Evolutionary conservation across 2,888 invertebrate genomes (phyloP).

Genomic region (Eurois occulta): DNA sequence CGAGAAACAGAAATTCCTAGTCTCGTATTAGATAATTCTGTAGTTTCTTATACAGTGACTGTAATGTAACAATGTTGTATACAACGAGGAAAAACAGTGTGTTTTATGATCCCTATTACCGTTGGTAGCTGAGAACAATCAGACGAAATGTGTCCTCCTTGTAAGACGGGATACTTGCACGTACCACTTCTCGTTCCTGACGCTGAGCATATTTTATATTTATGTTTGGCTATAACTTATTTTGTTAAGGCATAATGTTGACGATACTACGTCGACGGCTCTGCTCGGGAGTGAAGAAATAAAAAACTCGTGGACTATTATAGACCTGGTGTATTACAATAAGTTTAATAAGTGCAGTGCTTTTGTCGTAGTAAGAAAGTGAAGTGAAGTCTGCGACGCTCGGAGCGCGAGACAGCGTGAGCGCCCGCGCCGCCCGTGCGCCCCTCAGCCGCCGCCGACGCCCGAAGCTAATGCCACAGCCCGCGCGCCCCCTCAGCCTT

Average conservation of each 20-base stretch:
- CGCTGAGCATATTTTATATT: slow-evolving; percentile 10
- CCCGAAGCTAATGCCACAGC: too few species aligned
- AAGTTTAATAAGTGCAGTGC: too few species aligned
- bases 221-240: slow-evolving; percentile 3
- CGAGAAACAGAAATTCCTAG: not conserved
- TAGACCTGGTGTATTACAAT: too few species aligned
- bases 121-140: slow-evolving; percentile 49
- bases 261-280: too few species aligned
- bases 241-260: not conserved
- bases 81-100: slow-evolving; percentile 39
- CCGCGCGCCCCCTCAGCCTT: too few species aligned
- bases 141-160: slow-evolving; percentile 38
- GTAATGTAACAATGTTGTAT: slow-evolving; percentile 34
- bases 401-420: too few species aligned
- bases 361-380: too few species aligned
- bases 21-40: slow-evolving; percentile 11
- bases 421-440: too few species aligned
- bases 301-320: too few species aligned
- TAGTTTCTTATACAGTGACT: not conserved
- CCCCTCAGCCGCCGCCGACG: too few species aligned
- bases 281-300: too few species aligned
- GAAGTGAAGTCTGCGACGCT: too few species aligned
- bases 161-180: slow-evolving; percentile 14
- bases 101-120: slow-evolving; percentile 54
- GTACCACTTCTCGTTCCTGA: slow-evolving; percentile 13